phyloP scores from a whole-genome alignment of 1,140 invertebrate species.

The Pentalonia nigronervosa region DNA sequence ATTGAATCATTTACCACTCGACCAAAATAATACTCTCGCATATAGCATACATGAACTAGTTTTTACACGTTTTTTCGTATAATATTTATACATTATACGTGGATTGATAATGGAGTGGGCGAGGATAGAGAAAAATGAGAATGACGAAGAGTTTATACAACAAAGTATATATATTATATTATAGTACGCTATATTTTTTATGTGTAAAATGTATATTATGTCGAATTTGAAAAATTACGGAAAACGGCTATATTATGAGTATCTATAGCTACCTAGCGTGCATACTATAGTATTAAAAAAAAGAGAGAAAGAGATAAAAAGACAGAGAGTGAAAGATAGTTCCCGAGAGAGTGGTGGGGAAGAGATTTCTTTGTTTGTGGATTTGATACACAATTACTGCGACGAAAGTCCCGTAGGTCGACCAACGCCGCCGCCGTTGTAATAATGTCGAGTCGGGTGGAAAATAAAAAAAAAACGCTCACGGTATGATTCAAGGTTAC shows the following conservation, averaged over 20 bases:
- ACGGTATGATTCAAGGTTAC: conserved; percentile 56
- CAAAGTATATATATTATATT: background rate
- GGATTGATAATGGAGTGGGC: too few relatives aligned
- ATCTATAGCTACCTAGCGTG: background rate
- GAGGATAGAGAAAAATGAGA: background rate
- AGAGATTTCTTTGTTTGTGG: conserved; percentile 38
- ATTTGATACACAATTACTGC: conserved; percentile 44
- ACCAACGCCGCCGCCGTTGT: background rate
- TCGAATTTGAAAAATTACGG: background rate
- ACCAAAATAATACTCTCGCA: background rate
- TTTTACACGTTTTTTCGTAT: background rate
- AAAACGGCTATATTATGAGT: background rate
- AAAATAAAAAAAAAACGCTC: conserved; percentile 48
- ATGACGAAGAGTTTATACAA: background rate
- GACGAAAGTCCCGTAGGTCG: conserved; percentile 47
- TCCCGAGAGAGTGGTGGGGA: background rate
- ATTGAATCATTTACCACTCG: background rate
- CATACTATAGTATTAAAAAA: background rate
- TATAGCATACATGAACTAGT: background rate
- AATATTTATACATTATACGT: too few relatives aligned
- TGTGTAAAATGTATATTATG: background rate
- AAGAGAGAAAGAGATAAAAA: background rate
- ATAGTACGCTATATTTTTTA: too few relatives aligned
- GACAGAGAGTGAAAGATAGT: background rate
- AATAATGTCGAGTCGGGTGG: conserved; percentile 31